phyloP scores from a whole-genome alignment of 2,888 invertebrate species.

The Cosmorhoe ocellata region DNA sequence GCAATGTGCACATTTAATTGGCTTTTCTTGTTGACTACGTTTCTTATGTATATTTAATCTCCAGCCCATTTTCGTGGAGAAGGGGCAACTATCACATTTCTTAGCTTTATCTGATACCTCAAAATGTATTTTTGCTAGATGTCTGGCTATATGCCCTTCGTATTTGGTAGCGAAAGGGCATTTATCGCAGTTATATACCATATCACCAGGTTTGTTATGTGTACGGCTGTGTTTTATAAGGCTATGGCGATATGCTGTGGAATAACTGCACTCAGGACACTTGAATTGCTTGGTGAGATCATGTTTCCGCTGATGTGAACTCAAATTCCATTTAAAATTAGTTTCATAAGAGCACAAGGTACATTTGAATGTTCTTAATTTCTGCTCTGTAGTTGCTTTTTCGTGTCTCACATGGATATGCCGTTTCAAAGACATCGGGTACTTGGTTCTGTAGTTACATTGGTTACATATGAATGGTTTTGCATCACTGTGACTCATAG shows the following conservation, averaged over 20 bases:
- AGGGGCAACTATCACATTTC: conserved; percentile 58
- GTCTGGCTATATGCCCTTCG: conserved; percentile 60
- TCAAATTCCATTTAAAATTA: conserved; percentile 41
- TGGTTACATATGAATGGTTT: conserved; percentile 47
- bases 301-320: conserved; percentile 42
- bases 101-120: conserved; percentile 53
- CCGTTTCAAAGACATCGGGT: conserved; percentile 47
- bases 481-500: conserved; percentile 42
- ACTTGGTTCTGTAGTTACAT: conserved; percentile 57
- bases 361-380: conserved; percentile 24
- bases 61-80: conserved; percentile 57
- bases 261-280: conserved; percentile 13
- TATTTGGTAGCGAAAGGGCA: conserved; percentile 58
- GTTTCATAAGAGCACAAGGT: conserved; percentile 36
- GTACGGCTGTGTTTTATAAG: conserved; percentile 45
- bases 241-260: conserved; percentile 45
- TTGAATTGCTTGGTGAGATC: conserved; percentile 4
- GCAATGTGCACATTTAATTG: conserved; percentile 52
- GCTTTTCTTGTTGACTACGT: conserved; percentile 44
- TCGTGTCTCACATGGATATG: conserved; percentile 53
- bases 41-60: conserved; percentile 57
- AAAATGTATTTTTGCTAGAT: conserved; percentile 61
- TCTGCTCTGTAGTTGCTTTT: conserved; percentile 7
- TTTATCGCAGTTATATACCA: conserved; percentile 53
- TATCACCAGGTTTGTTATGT: conserved; percentile 37